Evolutionary conservation across 2,888 invertebrate species (phyloP).

Genomic region (Apomyelois bistriatella): DNA sequence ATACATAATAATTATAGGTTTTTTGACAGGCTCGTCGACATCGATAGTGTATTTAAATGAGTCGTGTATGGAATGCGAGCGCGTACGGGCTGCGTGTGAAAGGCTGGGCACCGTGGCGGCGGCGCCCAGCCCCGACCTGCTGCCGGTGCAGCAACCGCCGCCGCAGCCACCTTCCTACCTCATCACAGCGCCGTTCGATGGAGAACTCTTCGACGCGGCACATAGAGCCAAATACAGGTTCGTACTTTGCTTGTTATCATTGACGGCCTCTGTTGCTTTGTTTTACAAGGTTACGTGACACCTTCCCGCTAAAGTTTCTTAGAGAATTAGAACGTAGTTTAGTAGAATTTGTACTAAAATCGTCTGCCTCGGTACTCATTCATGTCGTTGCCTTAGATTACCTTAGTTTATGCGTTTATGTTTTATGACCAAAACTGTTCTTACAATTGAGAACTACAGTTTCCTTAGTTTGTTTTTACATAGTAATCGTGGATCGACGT

Average conservation of each 20-base stretch:
- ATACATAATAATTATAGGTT: not conserved
- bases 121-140: conserved; percentile 58
- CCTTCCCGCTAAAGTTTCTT: too few relatives aligned
- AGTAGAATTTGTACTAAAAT: too few relatives aligned
- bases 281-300: too few relatives aligned
- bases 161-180: conserved; percentile 69
- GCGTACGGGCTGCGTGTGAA: conserved; percentile 72
- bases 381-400: too few relatives aligned
- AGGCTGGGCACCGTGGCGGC: conserved; percentile 67
- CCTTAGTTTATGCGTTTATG: too few relatives aligned
- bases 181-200: conserved; percentile 87
- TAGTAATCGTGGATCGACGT: not conserved
- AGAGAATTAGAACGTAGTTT: too few relatives aligned
- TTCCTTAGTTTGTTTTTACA: conserved; percentile 2
- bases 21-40: conserved; percentile 58
- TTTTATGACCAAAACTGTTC: too few relatives aligned
- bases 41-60: conserved; percentile 70
- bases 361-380: too few relatives aligned
- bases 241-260: not conserved
- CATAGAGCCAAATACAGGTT: conserved; percentile 77
- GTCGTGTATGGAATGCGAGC: conserved; percentile 71
- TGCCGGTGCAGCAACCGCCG: conserved; percentile 57
- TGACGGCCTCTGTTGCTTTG: not conserved
- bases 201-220: conserved; percentile 84
- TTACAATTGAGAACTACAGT: not conserved